phyloP scores from a whole-genome alignment of 2,888 invertebrate genomes.

The Gastrophysa polygoni region DNA sequence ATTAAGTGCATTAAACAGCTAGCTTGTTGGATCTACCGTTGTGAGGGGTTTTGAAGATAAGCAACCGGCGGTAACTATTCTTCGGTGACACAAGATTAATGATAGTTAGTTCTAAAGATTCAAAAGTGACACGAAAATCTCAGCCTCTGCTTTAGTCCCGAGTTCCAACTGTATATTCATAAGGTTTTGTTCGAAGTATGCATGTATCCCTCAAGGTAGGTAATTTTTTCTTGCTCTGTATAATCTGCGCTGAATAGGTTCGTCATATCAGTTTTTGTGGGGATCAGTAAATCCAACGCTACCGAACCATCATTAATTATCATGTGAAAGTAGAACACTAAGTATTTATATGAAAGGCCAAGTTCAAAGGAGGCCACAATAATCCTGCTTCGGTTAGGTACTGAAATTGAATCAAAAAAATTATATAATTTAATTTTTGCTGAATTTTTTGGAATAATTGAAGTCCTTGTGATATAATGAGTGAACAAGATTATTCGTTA shows the following conservation, averaged over 20 bases:
- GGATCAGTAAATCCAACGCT: neutral
- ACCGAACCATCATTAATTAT: neutral
- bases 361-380: too few relatives aligned
- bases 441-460: too few relatives aligned
- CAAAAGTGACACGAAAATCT: constrained; percentile 62
- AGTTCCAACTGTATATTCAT: constrained; percentile 54
- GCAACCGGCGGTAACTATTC: constrained; percentile 48
- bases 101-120: constrained; percentile 58
- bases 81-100: constrained; percentile 57
- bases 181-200: constrained; percentile 54
- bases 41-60: constrained; percentile 47
- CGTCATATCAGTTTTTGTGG: constrained; percentile 12
- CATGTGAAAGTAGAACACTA: too few relatives aligned
- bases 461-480: too few relatives aligned
- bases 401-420: too few relatives aligned
- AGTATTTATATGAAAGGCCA: too few relatives aligned
- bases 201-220: constrained; percentile 45
- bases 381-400: too few relatives aligned
- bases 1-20: constrained; percentile 53
- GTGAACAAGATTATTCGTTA: too few relatives aligned
- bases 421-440: too few relatives aligned
- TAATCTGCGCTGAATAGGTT: constrained; percentile 23
- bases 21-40: constrained; percentile 48
- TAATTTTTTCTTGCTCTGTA: constrained; percentile 16
- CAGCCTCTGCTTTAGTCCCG: constrained; percentile 55